phyloP scores from a whole-genome alignment of 2,888 invertebrate genomes.

The Phengaris alcon region DNA sequence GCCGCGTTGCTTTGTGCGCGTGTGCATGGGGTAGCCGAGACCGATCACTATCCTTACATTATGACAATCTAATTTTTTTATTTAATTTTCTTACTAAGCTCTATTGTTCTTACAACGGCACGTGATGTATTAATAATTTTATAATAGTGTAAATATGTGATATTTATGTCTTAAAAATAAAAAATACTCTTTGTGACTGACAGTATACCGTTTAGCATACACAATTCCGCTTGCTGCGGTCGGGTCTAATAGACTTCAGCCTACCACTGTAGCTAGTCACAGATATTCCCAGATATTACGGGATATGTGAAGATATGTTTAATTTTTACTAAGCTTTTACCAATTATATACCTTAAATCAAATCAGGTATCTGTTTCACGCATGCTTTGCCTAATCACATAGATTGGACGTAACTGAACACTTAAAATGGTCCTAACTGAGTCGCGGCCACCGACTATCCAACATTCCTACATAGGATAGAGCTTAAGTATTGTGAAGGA shows the following conservation, averaged over 20 bases:
- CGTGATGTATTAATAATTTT: conserved; percentile 74
- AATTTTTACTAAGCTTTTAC: conserved; percentile 30
- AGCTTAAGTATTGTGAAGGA: conserved; percentile 51
- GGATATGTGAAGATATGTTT: conserved; percentile 24
- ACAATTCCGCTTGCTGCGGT: neutral
- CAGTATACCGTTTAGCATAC: conserved; percentile 46
- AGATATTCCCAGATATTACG: conserved; percentile 23
- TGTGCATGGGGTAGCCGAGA: conserved; percentile 41
- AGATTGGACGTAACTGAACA: conserved; percentile 76
- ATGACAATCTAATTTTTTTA: conserved; percentile 68
- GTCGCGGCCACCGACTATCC: conserved; percentile 48
- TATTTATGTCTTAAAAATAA: conserved; percentile 59
- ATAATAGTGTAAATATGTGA: conserved; percentile 77
- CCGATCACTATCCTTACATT: conserved; percentile 71
- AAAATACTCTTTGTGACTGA: conserved; percentile 51
- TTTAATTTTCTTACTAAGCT: conserved; percentile 77
- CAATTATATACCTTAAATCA: conserved; percentile 43
- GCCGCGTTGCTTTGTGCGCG: neutral
- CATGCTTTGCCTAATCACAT: conserved; percentile 74
- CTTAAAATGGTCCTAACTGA: conserved; percentile 68
- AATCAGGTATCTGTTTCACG: conserved; percentile 69
- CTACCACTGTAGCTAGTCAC: conserved; percentile 25
- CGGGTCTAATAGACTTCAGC: neutral
- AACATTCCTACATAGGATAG: conserved; percentile 51
- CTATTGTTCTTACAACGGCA: conserved; percentile 73